Conservation (phyloP, 1,140 invertebrate genomes). For the Laodelphax striatellus region DNA sequence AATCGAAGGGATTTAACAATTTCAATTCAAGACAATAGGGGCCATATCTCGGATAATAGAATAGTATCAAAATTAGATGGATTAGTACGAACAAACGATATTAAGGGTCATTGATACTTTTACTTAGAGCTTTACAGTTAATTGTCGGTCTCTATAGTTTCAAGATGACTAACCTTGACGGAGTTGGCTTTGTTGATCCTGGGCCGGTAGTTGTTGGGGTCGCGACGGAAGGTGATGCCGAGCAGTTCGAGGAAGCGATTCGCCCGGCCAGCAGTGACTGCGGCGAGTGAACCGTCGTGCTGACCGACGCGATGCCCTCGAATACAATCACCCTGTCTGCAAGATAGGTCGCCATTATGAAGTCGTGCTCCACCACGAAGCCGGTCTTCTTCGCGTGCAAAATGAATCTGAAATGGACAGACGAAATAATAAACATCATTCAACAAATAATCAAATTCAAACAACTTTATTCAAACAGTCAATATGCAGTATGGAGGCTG, state of each 20-base stretch:
- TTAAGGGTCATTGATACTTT: no score
- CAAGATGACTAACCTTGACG: conserved; percentile 83
- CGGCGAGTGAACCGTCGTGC: conserved; percentile 81
- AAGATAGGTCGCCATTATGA: conserved; percentile 99
- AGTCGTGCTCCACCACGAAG: conserved; percentile 99
- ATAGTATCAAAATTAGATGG: no score
- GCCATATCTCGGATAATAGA: no score
- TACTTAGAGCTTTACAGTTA: background rate
- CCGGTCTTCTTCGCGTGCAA: conserved; percentile 98
- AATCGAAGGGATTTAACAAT: no score
- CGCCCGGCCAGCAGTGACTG: conserved; percentile 96
- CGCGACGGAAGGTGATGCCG: conserved; percentile 95
- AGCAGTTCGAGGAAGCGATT: conserved; percentile 94
- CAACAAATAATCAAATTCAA: no score
- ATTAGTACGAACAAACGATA: no score
- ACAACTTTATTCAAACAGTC: no score
- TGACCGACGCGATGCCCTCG: conserved; percentile 82
- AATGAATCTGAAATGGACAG: conserved; percentile 66
- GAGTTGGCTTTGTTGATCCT: conserved; percentile 96
- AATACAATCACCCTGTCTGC: conserved; percentile 98
- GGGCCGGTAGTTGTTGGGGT: conserved; percentile 97
- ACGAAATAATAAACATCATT: no score
- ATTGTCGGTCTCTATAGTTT: background rate
- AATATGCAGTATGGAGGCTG: no score
- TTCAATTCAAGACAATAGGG: no score